Base-by-base conservation (phyloP, 1,140 invertebrate genomes). In the Papilio dardanus region DNA sequence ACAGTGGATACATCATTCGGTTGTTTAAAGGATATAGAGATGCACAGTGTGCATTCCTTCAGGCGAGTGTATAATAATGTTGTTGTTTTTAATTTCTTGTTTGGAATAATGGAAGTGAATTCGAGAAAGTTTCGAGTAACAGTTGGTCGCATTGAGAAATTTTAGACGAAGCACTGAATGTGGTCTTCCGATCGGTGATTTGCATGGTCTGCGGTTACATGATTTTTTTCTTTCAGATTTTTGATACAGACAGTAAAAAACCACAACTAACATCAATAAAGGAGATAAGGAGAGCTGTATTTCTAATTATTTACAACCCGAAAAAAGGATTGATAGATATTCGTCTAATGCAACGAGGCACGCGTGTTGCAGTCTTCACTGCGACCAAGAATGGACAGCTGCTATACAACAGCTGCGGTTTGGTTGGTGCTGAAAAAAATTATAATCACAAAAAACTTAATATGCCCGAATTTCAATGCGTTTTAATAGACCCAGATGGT, bases 21-120 rank as follows among this genome's bases (percentile, higher is more conserved):
- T 96, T 99, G 88, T 99, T 98, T 95, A 99, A 99, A 94, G 98
- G 98, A 10, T 99, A 99, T 88, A 94, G 98, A 75, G 97, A 99
- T 92, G 98, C 98, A 8, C 97, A 99, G 86, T 98, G 97, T 92
- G 96, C 96, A 7, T 99, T 98, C 96, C 93, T 99, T 50, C 96
- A 97, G 93, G 96, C 97, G 40, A 33, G 80, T 81, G 3, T 7
- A 30, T 4, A 31, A 7, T 12, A 35, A 37, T 69, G 31, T 67
- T 3, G 12, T 62, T 16, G 14, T 62, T 14, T 62, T 1, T 62
- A 37, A 2, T 12, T 2, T 42, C 16, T n/a, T 19, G 42, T 46
- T 7, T n/a, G n/a, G 40, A 14, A 16, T 42, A 42, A 0, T 46
- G 5, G 14, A 2, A 16, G 5, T 42, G 33, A 35, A 6, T 35